A percentile compares a stretch with the other conserved stretches of the same genome.
Conservation (phyloP, 2,888 invertebrate species). For the Branchellion lobata region DNA sequence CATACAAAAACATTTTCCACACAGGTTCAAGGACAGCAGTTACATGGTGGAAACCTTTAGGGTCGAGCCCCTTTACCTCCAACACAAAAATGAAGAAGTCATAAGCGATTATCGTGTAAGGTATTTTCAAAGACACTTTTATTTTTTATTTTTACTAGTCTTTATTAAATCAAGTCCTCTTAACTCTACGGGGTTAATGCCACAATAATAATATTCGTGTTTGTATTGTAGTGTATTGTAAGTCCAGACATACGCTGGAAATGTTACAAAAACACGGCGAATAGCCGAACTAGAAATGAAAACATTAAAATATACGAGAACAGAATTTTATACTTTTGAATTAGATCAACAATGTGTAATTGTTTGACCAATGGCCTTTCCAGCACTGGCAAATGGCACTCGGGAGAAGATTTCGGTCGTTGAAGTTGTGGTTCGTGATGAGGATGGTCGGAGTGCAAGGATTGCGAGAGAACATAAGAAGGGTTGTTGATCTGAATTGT, state of each 20-base stretch:
- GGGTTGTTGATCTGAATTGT: constrained; percentile 63
- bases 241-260: no score
- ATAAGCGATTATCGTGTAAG: constrained; percentile 62
- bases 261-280: no score
- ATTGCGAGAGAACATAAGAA: constrained; percentile 75
- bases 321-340: no score
- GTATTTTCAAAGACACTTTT: no score
- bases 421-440: constrained; percentile 91
- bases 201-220: no score
- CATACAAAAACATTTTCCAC: constrained; percentile 46
- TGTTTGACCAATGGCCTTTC: constrained; percentile 58
- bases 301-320: no score
- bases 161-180: no score
- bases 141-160: no score
- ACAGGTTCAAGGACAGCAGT: constrained; percentile 69
- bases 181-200: no score
- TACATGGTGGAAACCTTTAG: constrained; percentile 60
- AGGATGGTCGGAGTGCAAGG: constrained; percentile 78
- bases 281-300: no score
- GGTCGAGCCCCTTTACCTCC: constrained; percentile 61
- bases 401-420: constrained; percentile 80
- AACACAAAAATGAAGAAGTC: constrained; percentile 59
- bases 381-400: constrained; percentile 85
- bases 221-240: no score
- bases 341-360: constrained; percentile 22